Conservation (phyloP, 2,797 vertebrate genomes). For the Acomys russatus region DNA sequence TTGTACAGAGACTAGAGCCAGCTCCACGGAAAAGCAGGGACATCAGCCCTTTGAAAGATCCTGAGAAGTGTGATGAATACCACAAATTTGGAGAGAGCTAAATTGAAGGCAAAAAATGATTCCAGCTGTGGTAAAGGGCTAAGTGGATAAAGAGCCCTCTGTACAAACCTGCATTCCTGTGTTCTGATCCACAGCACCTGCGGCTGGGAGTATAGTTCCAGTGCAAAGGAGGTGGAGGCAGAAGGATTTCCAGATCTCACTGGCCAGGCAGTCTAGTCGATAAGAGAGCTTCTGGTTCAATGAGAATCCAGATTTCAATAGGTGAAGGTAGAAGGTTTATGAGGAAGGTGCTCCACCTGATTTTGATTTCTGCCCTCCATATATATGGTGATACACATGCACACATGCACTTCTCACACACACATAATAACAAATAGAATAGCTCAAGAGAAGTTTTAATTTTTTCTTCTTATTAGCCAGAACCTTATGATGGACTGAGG, state of each 20-base stretch:
- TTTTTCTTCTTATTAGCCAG: background rate
- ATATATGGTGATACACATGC: background rate
- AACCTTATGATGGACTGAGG: background rate
- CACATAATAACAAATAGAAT: background rate
- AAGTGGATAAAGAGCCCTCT: background rate
- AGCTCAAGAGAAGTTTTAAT: background rate
- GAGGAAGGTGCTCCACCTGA: background rate
- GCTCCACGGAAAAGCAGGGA: background rate
- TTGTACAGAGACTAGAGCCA: background rate
- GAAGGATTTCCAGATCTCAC: background rate
- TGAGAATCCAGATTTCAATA: no score
- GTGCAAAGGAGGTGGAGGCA: background rate
- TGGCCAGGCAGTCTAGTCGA: no score
- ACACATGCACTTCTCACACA: background rate
- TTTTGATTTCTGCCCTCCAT: background rate
- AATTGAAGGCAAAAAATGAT: background rate
- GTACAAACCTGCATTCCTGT: background rate
- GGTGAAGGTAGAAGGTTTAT: background rate
- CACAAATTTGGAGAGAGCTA: background rate
- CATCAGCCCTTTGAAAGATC: background rate
- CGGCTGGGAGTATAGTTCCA: fast-evolving
- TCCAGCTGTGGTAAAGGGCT: background rate
- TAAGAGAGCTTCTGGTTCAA: background rate
- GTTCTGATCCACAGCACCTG: no score
- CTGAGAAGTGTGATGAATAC: background rate